Base-by-base conservation (phyloP, 2,797 vertebrate species). In the Onychomys leucogaster region DNA sequence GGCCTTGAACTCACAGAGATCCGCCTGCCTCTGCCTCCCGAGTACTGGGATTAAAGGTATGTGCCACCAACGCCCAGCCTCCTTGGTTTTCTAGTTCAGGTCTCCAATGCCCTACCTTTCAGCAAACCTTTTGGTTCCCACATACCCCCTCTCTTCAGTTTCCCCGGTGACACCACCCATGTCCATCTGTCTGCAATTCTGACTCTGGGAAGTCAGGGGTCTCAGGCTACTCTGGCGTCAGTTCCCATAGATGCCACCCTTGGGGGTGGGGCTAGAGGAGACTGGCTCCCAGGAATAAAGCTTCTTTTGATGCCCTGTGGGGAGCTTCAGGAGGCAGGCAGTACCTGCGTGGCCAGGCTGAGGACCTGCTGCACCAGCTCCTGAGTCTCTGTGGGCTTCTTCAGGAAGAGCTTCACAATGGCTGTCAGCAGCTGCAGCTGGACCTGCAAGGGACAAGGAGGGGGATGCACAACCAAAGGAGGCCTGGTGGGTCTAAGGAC, bases 311-410 rank as follows among this genome's bases (percentile, higher is more conserved):
- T 78, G 37, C 52, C 91, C 16, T 6, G 0, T 67, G 25, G 43
- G 57, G 71, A 32, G 5, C 23, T 23, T 71, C 0, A 3, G 29
- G 37, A 63, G 32, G 67, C 4, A 3, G 29, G 1, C 1, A 59
- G 6, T 98, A 99, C 99, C 99, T 99, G 99, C 0, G 99, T 99
- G 88, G 99, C 99, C 97, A 99, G 98, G 98, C 99, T 99, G 57
- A 99, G 98, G 93, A 99, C 99, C 97, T 99, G 99, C 98, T 99
- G 99, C 84, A 99, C 99, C 63, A 99, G 96, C 98, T 99, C 99
- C 98, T 99, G 99, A 0, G 99, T 99, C 98, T 99, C 99, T 0
- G 99, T 99, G 2, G 99, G 99, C 97, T 99, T 99, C 98, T 99
- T 99, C 97, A 99, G 98, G 97, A 99, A 99, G 94, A 99, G 99